Evolutionary conservation across 2,797 vertebrate genomes (phyloP).

Genomic region (Anguilla obscura): DNA sequence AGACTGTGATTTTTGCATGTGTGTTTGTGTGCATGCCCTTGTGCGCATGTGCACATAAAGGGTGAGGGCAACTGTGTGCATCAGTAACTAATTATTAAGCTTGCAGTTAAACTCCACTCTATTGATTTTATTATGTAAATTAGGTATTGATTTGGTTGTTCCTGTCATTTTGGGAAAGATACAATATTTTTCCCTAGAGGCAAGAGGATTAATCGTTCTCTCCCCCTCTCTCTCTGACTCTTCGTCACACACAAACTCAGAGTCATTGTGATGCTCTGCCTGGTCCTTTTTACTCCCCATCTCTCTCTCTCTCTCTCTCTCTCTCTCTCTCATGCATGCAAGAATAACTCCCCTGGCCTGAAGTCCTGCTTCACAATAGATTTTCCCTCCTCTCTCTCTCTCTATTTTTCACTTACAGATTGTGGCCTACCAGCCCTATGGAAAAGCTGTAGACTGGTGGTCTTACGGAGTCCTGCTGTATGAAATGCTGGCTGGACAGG

Average conservation of each 20-base stretch:
- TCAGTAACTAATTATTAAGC: slow-evolving; percentile 61
- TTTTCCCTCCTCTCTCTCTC: slow-evolving; percentile 36
- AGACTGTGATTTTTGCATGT: background rate
- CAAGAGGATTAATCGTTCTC: slow-evolving; percentile 54
- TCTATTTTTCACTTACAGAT: slow-evolving; percentile 69
- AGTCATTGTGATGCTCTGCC: slow-evolving; percentile 21
- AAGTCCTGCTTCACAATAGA: slow-evolving; percentile 25
- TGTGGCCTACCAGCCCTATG: slow-evolving; percentile 87
- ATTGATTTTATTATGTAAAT: slow-evolving; percentile 74
- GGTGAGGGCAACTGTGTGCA: background rate
- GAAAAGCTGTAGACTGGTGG: slow-evolving; percentile 92
- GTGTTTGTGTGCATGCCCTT: slow-evolving; percentile 30
- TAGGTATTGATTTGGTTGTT: slow-evolving; percentile 68
- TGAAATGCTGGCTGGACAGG: slow-evolving; percentile 92
- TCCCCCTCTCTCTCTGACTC: slow-evolving; percentile 18
- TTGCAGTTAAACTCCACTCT: slow-evolving; percentile 55
- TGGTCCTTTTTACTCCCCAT: slow-evolving; percentile 8
- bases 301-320: slow-evolving; percentile 33
- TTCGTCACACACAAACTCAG: slow-evolving; percentile 30
- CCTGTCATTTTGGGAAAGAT: slow-evolving; percentile 70
- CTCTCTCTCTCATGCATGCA: slow-evolving; percentile 29
- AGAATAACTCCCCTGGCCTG: background rate
- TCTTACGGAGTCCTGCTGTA: slow-evolving; percentile 88
- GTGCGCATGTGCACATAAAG: slow-evolving; percentile 24
- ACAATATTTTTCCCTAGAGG: slow-evolving; percentile 67